Conservation (phyloP, 2,113 vertebrate genomes). For the Desmodus rotundus region DNA sequence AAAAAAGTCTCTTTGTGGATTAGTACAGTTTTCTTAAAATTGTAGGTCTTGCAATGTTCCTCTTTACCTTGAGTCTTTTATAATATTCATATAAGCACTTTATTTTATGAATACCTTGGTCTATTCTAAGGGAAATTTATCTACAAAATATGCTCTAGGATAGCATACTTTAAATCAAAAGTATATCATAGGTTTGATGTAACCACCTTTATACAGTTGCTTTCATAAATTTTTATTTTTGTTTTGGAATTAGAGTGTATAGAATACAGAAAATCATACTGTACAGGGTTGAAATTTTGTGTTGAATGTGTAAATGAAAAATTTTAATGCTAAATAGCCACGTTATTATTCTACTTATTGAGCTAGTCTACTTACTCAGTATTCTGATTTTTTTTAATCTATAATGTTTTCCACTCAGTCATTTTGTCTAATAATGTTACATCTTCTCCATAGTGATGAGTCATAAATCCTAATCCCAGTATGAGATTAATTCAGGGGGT, state of each 20-base stretch:
- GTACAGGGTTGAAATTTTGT: background rate
- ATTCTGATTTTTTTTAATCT: background rate
- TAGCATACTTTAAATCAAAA: background rate
- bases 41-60: background rate
- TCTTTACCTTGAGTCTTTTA: background rate
- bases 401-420: background rate
- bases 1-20: background rate
- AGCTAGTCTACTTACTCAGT: background rate
- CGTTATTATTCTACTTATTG: background rate
- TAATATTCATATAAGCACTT: background rate
- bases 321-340: background rate
- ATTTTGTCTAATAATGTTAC: constrained; percentile 23
- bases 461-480: background rate
- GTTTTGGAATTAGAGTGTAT: background rate
- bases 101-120: background rate
- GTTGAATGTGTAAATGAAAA: background rate
- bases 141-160: background rate
- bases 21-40: background rate
- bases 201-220: background rate
- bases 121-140: background rate
- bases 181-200: background rate
- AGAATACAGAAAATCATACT: background rate
- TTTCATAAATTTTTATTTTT: background rate
- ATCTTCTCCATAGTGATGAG: background rate
- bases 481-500: background rate